A percentile compares a stretch with the other conserved stretches of the same genome.
phyloP scores from a whole-genome alignment of 2,888 invertebrate genomes.

The Biston betularia region DNA sequence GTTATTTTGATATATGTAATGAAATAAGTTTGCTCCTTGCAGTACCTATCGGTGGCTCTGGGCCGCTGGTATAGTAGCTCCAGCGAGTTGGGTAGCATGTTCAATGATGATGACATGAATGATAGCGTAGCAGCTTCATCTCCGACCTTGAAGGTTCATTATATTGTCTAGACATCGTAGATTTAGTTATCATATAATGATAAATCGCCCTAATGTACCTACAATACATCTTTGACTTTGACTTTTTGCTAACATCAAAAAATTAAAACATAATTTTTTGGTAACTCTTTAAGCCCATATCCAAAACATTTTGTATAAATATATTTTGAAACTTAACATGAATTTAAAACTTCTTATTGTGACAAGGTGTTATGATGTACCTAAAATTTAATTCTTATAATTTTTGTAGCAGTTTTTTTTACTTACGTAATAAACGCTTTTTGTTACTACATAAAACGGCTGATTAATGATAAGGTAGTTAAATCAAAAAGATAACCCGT shows the following conservation, averaged over 20 bases:
- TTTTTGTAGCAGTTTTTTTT: neutral
- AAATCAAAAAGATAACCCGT: neutral
- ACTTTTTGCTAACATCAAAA: slow-evolving; percentile 6
- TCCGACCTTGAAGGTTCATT: slow-evolving; percentile 5
- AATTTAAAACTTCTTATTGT: neutral
- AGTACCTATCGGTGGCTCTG: too few species aligned
- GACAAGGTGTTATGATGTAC: neutral
- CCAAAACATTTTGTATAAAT: neutral
- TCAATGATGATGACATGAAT: too few species aligned
- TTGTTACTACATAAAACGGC: neutral
- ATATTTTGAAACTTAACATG: too few species aligned
- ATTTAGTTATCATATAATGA: neutral
- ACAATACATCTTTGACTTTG: neutral
- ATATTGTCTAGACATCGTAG: neutral
- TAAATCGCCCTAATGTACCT: slow-evolving; percentile 2
- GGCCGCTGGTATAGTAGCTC: too few species aligned
- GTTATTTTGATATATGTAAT: neutral
- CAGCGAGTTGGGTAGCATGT: too few species aligned
- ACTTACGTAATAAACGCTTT: neutral
- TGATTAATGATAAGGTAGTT: slow-evolving; percentile 1
- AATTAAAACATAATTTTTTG: neutral
- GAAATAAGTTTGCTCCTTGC: too few species aligned
- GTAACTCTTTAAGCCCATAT: neutral
- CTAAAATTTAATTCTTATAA: slow-evolving; percentile 1
- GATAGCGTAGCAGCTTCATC: too few species aligned